Evolutionary conservation across 92 coral and sea anemone species (phyloP).

Genomic region (Umimayanthus chanpuru): DNA sequence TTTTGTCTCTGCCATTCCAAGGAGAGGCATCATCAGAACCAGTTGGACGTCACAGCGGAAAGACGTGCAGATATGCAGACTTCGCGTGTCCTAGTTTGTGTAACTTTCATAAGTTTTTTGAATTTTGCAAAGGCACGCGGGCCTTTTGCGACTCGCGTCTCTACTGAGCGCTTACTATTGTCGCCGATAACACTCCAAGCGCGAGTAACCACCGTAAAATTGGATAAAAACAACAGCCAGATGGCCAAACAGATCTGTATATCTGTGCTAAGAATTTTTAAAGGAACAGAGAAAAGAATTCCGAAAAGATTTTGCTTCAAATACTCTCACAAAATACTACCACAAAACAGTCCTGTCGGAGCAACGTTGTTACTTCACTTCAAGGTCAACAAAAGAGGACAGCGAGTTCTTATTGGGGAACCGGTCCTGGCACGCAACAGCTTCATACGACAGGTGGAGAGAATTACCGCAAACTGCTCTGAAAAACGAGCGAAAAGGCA

Average conservation of each 20-base stretch:
- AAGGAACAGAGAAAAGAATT: neutral
- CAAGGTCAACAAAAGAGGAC: slow-evolving; percentile 15
- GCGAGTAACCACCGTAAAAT: slow-evolving; percentile 2
- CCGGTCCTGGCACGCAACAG: slow-evolving; percentile 11
- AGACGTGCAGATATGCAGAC: slow-evolving; percentile 21
- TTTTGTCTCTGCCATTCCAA: neutral
- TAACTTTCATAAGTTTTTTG: neutral
- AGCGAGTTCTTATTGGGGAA: slow-evolving; percentile 18
- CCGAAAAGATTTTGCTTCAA: slow-evolving; percentile 24
- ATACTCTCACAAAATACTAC: slow-evolving; percentile 3
- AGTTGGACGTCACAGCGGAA: neutral
- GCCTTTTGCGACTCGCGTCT: neutral
- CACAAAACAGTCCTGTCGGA: neutral
- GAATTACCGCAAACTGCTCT: slow-evolving; percentile 8
- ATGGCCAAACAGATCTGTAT: neutral
- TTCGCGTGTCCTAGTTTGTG: slow-evolving; percentile 18
- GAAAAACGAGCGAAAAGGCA: slow-evolving; percentile 39
- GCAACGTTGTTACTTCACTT: slow-evolving; percentile 14
- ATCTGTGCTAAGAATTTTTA: slow-evolving; percentile 24
- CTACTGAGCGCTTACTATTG: neutral
- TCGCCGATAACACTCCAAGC: slow-evolving; percentile 33
- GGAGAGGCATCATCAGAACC: neutral
- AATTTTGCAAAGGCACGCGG: neutral
- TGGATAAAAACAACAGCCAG: neutral
- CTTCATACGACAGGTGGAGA: slow-evolving; percentile 18